phyloP scores from a whole-genome alignment of 2,888 invertebrate genomes.

The Xestia c-nigrum region DNA sequence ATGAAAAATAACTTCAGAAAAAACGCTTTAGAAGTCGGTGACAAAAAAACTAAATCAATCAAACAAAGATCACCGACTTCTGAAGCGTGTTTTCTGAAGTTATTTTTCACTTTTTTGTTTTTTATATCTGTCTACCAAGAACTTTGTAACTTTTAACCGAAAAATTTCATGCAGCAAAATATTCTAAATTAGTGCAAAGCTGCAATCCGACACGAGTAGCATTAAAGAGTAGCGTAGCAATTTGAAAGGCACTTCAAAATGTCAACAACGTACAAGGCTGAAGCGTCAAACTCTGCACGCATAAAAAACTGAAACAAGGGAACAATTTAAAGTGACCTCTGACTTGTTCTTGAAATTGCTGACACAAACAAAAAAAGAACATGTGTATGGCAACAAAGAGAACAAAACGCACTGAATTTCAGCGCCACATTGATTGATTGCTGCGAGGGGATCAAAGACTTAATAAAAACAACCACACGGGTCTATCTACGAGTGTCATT shows the following conservation, averaged over 20 bases:
- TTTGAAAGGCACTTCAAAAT: constrained; percentile 28
- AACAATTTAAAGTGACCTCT: not conserved
- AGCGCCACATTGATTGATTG: no score
- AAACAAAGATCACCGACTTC: no score
- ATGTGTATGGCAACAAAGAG: not conserved
- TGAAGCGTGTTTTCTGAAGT: no score
- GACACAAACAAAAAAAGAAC: not conserved
- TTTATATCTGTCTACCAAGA: not conserved
- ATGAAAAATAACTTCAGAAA: no score
- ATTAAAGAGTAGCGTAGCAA: not conserved
- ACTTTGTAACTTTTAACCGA: not conserved
- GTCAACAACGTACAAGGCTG: constrained; percentile 19
- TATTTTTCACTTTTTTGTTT: no score
- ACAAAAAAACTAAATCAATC: no score
- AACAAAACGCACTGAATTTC: not conserved
- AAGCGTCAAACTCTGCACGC: constrained; percentile 21
- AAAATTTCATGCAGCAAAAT: not conserved
- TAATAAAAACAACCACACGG: not conserved
- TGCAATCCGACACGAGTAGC: not conserved
- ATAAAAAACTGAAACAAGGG: constrained; percentile 11
- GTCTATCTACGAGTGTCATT: not conserved
- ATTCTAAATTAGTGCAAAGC: constrained; percentile 1
- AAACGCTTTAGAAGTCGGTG: no score
- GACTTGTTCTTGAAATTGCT: not conserved
- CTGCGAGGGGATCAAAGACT: not conserved